phyloP scores from a whole-genome alignment of 2,113 vertebrate species.

The Myanophis thanlyinensis region DNA sequence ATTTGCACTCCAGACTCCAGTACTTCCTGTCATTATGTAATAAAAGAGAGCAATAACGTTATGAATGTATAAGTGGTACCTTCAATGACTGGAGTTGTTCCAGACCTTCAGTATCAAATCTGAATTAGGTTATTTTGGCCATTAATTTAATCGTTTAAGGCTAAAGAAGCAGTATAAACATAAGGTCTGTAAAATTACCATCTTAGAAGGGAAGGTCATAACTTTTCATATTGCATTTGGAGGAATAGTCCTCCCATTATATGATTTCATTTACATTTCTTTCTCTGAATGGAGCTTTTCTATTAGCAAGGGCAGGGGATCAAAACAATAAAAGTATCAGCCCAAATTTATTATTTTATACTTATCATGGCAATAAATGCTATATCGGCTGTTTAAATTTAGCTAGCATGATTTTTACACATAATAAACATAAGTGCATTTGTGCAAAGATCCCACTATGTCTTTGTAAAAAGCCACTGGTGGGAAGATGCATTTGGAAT shows the following conservation, averaged over 20 bases:
- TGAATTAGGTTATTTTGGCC: slow-evolving; percentile 15
- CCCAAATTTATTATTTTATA: not conserved
- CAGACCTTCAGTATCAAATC: slow-evolving; percentile 1
- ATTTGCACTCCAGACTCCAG: not conserved
- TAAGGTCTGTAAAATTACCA: slow-evolving; percentile 10
- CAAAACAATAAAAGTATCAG: slow-evolving; percentile 7
- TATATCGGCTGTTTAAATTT: not conserved
- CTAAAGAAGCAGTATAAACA: slow-evolving; percentile 34
- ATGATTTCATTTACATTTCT: not conserved
- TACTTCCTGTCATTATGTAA: not conserved
- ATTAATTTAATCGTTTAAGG: slow-evolving; percentile 26
- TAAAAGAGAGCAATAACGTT: not conserved
- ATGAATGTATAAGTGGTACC: not conserved
- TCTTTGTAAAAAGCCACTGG: not conserved
- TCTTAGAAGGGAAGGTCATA: slow-evolving; percentile 18
- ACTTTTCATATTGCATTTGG: slow-evolving; percentile 25
- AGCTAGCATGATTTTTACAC: not conserved
- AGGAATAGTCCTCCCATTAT: slow-evolving; percentile 7
- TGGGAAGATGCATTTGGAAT: not conserved
- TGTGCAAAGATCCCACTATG: not conserved
- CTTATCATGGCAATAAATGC: not conserved
- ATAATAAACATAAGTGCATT: not conserved
- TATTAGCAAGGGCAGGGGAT: not conserved
- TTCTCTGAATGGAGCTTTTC: slow-evolving; percentile 26
- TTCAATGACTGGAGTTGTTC: slow-evolving; percentile 6